Base-by-base conservation (phyloP, 2,113 vertebrate species). In the Platycercus adscitus region DNA sequence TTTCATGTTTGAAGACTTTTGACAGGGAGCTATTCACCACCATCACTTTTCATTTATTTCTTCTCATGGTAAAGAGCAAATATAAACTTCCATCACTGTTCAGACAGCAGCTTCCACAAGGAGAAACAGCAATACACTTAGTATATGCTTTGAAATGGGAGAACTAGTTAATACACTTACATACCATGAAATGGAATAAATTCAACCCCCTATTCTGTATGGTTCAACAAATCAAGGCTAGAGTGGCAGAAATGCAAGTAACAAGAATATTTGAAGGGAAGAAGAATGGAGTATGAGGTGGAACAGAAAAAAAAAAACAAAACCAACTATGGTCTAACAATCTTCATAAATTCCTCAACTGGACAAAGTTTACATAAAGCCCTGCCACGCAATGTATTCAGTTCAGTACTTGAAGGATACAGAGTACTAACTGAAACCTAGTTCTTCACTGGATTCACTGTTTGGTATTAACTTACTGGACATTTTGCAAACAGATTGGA, bases 11-110 rank as follows among this genome's bases (percentile, higher is more conserved):
- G 63, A 94, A 87, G 65, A 52, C 26, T 44, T 87, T 26, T 91
- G 64, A 61, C 13, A 73, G 12, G 25, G 56, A 75, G 13, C 52
- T 73, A 50, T 71, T 84, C 72, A 86, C 25, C 29, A 75, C 15
- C 20, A 72, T 55, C 47, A 76, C 50, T 89, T 91, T 63, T 85
- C 75, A 60, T 76, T 85, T 81, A 64, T 25, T 44, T 91, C n/a
- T 81, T 75, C 65, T 68, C 25, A 78, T 11, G 5, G 61, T 56
- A 71, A 86, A 92, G 31, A 52, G 26, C 24, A 73, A 90, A 90
- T 35, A 52, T 2, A 66, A 79, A 68, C 52, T 89, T 78, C 43
- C 41, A 70, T 52, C 55, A 52, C 55, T 82, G 33, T 69, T 43
- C 68, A 80, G 63, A 79, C 37, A 88, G 31, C 8, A 89, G 23